phyloP scores from a whole-genome alignment of 37 sponge, comb jelly and placozoan genomes.

The Spongilla lacustris region DNA sequence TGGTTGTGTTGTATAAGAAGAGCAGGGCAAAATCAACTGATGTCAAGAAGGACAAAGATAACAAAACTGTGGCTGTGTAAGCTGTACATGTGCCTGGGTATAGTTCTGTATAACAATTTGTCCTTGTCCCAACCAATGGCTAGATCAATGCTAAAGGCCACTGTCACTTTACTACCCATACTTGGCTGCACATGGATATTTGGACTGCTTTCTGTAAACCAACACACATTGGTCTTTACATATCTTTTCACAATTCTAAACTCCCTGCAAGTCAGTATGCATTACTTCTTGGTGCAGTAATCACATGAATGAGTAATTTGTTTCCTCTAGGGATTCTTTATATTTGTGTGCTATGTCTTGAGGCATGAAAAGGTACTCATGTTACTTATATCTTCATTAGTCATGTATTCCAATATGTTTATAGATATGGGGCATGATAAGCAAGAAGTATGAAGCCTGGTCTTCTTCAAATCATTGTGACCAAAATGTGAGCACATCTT shows the following conservation, averaged over 20 bases:
- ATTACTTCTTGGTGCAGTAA: not conserved
- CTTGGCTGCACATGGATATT: slow-evolving; percentile 6
- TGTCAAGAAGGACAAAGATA: too few relatives aligned
- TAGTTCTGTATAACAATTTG: not conserved
- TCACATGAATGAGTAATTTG: not conserved
- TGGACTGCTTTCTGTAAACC: slow-evolving; percentile 51
- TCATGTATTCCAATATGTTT: too few relatives aligned
- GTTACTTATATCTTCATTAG: too few relatives aligned
- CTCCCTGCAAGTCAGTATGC: slow-evolving; percentile 24
- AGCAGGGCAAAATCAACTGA: too few relatives aligned
- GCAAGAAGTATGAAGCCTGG: too few relatives aligned
- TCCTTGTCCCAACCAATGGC: too few relatives aligned
- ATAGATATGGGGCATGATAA: too few relatives aligned
- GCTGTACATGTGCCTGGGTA: not conserved
- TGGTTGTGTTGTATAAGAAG: too few relatives aligned
- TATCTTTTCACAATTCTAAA: slow-evolving; percentile 49
- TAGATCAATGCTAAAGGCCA: not conserved
- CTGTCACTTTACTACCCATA: not conserved
- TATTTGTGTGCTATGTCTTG: not conserved
- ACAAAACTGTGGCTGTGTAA: too few relatives aligned
- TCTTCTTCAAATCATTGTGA: too few relatives aligned
- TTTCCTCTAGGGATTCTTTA: not conserved
- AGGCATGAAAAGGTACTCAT: not conserved
- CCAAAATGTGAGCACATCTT: too few relatives aligned
- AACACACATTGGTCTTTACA: slow-evolving; percentile 24